These are phyloP conservation scores for Crossocerus cetratus DNA, from an alignment of 2,888 invertebrate species.

Conservation along the genomic window DNA sequence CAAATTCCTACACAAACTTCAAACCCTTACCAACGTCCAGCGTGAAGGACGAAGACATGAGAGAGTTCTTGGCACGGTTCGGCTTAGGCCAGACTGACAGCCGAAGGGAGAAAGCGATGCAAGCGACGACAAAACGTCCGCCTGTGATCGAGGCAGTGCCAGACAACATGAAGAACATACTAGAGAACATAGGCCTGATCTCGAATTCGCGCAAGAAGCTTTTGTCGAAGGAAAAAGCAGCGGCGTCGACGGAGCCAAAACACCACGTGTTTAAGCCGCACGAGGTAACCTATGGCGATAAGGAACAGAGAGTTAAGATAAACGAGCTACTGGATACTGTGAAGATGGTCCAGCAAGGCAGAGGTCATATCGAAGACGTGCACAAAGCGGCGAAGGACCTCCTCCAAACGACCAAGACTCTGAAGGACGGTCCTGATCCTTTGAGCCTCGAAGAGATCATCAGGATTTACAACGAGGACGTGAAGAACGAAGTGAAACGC, in stretches of 20 bases:
- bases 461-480: conserved; percentile 66
- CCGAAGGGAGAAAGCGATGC: conserved; percentile 66
- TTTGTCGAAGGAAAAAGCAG: neutral
- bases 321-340: conserved; percentile 74
- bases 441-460: conserved; percentile 71
- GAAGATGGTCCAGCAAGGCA: conserved; percentile 71
- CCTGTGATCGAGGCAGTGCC: conserved; percentile 71
- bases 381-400: conserved; percentile 66
- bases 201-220: conserved; percentile 35
- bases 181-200: conserved; percentile 75
- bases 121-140: conserved; percentile 31
- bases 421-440: conserved; percentile 72
- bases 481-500: conserved; percentile 75
- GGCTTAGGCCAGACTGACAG: conserved; percentile 71
- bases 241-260: conserved; percentile 31
- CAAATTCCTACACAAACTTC: conserved; percentile 75
- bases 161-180: conserved; percentile 72
- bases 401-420: conserved; percentile 63
- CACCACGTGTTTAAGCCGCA: conserved; percentile 76
- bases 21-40: conserved; percentile 75
- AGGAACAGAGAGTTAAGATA: conserved; percentile 78
- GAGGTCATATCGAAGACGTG: conserved; percentile 64
- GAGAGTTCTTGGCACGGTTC: conserved; percentile 76
- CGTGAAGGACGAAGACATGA: conserved; percentile 74
- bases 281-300: conserved; percentile 61